Conservation (phyloP, 2,797 vertebrate species). For the Platalea minor region DNA sequence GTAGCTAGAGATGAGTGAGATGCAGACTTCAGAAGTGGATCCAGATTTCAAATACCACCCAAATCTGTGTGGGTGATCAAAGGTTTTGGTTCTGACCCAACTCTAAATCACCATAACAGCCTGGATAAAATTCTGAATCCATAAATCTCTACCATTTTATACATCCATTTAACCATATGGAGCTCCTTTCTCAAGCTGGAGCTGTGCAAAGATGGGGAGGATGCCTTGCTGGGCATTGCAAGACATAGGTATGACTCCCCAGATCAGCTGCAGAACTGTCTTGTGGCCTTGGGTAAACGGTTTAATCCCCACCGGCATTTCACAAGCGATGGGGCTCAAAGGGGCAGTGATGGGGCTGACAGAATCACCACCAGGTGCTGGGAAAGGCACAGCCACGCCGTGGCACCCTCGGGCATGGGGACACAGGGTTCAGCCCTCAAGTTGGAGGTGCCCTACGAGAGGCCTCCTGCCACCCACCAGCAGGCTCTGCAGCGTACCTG, state of each 20-base stretch:
- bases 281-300: neutral
- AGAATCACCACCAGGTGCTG: no score
- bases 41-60: conserved; percentile 40
- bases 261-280: neutral
- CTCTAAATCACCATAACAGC: conserved; percentile 4
- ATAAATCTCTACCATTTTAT: neutral
- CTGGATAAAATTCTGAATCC: neutral
- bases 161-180: neutral
- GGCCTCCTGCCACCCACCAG: neutral
- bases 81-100: conserved; percentile 32
- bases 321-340: neutral
- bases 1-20: conserved; percentile 52
- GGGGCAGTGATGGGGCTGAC: neutral
- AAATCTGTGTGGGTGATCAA: neutral
- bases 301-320: neutral
- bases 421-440: rapidly evolving
- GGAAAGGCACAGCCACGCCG: rapidly evolving
- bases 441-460: neutral
- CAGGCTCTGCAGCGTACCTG: neutral
- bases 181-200: neutral
- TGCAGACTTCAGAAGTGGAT: conserved; percentile 30
- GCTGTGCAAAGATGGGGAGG: neutral
- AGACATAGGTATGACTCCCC: rapidly evolving
- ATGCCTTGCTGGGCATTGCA: neutral
- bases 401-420: rapidly evolving